phyloP scores from a whole-genome alignment of 2,888 invertebrate species.

The Cantharis flavilabris region DNA sequence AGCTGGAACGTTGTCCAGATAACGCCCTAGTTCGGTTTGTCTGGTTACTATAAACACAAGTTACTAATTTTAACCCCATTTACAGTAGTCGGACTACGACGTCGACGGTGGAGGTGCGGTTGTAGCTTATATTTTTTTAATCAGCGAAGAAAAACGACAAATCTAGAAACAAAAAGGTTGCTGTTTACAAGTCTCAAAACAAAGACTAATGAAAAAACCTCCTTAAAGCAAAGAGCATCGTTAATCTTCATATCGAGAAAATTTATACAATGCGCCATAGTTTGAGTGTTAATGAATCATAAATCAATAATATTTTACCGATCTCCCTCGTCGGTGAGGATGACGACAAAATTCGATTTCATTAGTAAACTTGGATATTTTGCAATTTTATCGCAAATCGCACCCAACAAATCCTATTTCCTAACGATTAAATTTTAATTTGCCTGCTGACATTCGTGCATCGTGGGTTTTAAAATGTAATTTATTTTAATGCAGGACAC shows the following conservation, averaged over 20 bases:
- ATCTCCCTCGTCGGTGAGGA: background rate
- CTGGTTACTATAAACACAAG: conserved; percentile 8
- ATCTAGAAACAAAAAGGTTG: background rate
- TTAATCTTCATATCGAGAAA: background rate
- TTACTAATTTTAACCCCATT: background rate
- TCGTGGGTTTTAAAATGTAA: conserved; percentile 10
- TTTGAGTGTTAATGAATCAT: background rate
- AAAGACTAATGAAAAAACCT: background rate
- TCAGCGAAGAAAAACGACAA: background rate
- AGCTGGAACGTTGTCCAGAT: conserved; percentile 24
- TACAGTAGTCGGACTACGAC: background rate
- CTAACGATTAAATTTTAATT: conserved; percentile 29
- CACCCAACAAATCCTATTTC: conserved; percentile 28
- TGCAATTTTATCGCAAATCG: conserved; percentile 22
- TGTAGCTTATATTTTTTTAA: background rate
- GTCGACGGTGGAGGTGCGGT: background rate
- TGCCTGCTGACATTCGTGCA: conserved; percentile 18
- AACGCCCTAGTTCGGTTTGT: conserved; percentile 15
- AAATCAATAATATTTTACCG: background rate
- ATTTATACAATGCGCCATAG: background rate
- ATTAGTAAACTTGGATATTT: conserved; percentile 19
- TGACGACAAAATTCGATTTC: conserved; percentile 6
- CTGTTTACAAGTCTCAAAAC: background rate
- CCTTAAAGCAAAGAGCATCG: background rate
- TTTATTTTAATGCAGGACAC: conserved; percentile 23